Percentiles rank a stretch among this genome's conserved stretches.
Conservation (phyloP, 2,797 vertebrate genomes). For the Margarornis squamiger region DNA sequence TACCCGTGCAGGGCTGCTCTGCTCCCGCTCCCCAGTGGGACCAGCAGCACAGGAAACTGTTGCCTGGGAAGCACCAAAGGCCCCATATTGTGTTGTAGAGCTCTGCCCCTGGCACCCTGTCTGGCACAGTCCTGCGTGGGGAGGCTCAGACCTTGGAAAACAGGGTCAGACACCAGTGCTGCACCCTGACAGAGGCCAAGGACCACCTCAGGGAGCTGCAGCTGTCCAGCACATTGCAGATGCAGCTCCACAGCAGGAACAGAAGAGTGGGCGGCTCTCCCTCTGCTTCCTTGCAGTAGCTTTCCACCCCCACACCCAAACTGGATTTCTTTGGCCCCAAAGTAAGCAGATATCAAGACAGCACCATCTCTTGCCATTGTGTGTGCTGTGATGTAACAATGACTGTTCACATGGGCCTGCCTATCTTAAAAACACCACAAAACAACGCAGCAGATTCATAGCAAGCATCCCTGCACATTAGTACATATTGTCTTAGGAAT, state of each 20-base stretch:
- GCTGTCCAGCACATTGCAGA: background rate
- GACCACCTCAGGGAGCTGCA: background rate
- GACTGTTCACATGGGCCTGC: background rate
- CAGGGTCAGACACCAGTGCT: rapidly evolving
- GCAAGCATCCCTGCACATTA: background rate
- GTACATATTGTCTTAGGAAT: too few species aligned
- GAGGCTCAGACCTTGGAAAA: background rate
- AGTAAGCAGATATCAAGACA: background rate
- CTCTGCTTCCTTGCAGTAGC: background rate
- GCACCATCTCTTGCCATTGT: background rate
- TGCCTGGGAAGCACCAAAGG: background rate
- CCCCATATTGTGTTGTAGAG: background rate
- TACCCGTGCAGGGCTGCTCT: conserved; percentile 1
- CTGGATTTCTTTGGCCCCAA: background rate
- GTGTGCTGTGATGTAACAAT: background rate
- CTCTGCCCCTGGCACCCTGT: background rate
- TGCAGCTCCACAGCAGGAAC: background rate
- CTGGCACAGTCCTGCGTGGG: background rate
- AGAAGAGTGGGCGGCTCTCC: background rate
- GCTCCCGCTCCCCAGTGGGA: background rate
- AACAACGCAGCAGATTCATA: background rate
- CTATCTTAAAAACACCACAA: background rate
- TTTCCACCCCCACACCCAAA: background rate
- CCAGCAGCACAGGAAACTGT: background rate
- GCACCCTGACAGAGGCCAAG: background rate